Conservation (phyloP, 2,888 invertebrate species). For the Gari tellinella region DNA sequence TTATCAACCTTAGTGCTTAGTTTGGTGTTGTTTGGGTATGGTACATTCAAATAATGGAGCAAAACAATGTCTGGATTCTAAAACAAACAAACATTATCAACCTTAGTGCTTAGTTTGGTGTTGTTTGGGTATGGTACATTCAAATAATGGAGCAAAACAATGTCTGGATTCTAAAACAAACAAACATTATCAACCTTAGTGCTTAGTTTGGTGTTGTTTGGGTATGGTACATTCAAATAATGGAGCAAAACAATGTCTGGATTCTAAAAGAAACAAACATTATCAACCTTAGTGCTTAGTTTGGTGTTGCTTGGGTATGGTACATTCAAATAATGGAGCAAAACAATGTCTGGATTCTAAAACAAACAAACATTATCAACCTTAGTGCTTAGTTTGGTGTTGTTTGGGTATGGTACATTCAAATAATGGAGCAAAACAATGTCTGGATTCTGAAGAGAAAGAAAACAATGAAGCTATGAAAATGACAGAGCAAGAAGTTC, state of each 20-base stretch:
- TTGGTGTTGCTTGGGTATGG: slow-evolving; percentile 98
- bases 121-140: slow-evolving; percentile 99
- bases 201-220: slow-evolving; percentile 96
- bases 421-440: slow-evolving; percentile 99
- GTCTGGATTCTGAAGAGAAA: slow-evolving; percentile 96
- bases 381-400: slow-evolving; percentile 93
- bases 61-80: slow-evolving; percentile 99
- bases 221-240: slow-evolving; percentile 98
- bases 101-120: slow-evolving; percentile 92
- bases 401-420: slow-evolving; percentile 98
- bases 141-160: slow-evolving; percentile 98
- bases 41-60: slow-evolving; percentile 99
- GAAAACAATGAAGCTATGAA: too few species aligned
- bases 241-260: slow-evolving; percentile 99
- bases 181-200: too few species aligned
- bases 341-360: slow-evolving; percentile 98
- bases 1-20: too few species aligned
- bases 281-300: slow-evolving; percentile 90
- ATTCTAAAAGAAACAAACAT: slow-evolving; percentile 93
- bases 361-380: too few species aligned
- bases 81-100: too few species aligned
- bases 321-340: slow-evolving; percentile 99
- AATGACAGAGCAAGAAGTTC: too few species aligned
- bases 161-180: slow-evolving; percentile 96
- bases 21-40: slow-evolving; percentile 97